Evolutionary conservation across 2,888 invertebrate species (phyloP).

Genomic region (Mechanitis messenoides): DNA sequence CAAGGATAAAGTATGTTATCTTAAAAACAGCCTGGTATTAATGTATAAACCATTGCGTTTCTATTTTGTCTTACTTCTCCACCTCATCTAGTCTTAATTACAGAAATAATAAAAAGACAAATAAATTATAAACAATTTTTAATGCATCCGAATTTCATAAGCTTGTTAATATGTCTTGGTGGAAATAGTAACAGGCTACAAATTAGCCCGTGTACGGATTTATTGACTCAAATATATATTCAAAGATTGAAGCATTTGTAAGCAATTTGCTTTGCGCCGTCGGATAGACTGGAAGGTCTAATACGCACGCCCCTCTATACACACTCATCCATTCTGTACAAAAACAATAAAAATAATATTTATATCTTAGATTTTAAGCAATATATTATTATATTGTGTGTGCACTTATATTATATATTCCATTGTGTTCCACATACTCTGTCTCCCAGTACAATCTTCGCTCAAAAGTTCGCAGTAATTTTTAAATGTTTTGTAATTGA

Average conservation of each 20-base stretch:
- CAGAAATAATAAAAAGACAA: too few species aligned
- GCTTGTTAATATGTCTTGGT: too few species aligned
- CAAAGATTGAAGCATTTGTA: slow-evolving; percentile 14
- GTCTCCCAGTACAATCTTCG: slow-evolving; percentile 29
- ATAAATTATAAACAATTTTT: too few species aligned
- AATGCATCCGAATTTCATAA: too few species aligned
- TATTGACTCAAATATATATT: slow-evolving; percentile 8
- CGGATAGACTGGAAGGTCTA: slow-evolving; percentile 24
- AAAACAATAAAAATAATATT: neutral
- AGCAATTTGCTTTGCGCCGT: neutral
- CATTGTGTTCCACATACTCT: slow-evolving; percentile 25
- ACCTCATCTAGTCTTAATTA: too few species aligned
- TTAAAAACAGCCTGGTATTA: too few species aligned
- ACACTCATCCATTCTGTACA: slow-evolving; percentile 29
- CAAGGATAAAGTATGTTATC: too few species aligned
- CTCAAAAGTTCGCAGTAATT: slow-evolving; percentile 35
- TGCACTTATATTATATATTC: neutral
- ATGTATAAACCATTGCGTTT: too few species aligned
- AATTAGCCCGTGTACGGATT: neutral
- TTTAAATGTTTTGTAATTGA: slow-evolving; percentile 29
- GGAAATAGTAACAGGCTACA: too few species aligned
- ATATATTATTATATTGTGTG: too few species aligned
- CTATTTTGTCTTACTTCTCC: too few species aligned
- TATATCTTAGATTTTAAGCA: too few species aligned
- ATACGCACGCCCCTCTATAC: slow-evolving; percentile 28